These are phyloP conservation scores for Agrotis exclamationis DNA, from an alignment of 2,888 invertebrate species.

Conservation along the genomic window DNA sequence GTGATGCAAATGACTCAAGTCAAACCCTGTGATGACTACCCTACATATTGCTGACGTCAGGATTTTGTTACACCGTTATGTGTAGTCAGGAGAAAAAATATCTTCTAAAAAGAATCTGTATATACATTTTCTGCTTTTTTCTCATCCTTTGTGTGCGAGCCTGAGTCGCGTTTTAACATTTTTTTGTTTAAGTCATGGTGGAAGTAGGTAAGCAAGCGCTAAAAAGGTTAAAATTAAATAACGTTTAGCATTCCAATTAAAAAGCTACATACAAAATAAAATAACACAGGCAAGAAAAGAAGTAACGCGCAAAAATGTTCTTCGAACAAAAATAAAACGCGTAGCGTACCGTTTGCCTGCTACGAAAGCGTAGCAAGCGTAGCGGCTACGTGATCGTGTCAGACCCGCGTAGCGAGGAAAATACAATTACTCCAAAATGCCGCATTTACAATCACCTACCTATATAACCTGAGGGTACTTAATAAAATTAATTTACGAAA, in stretches of 20 bases:
- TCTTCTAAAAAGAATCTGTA: too few relatives aligned
- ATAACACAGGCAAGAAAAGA: background rate
- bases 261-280: background rate
- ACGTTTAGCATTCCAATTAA: conserved; percentile 12
- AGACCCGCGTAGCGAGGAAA: conserved; percentile 1
- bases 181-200: background rate
- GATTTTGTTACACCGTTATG: conserved; percentile 64
- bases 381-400: conserved; percentile 24
- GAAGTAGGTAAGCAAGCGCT: too few relatives aligned
- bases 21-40: conserved; percentile 76
- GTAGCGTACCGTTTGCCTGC: conserved; percentile 13
- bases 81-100: background rate
- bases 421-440: conserved; percentile 3
- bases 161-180: background rate
- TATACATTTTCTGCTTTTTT: too few relatives aligned
- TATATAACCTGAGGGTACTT: conserved; percentile 3
- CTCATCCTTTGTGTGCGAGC: too few relatives aligned
- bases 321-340: background rate
- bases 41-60: conserved; percentile 67
- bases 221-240: background rate
- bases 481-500: conserved; percentile 26
- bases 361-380: conserved; percentile 33
- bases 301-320: conserved; percentile 11
- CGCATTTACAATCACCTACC: background rate
- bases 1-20: conserved; percentile 81